Base-by-base conservation (phyloP, 2,113 vertebrate genomes). In the Edolisoma coerulescens region DNA sequence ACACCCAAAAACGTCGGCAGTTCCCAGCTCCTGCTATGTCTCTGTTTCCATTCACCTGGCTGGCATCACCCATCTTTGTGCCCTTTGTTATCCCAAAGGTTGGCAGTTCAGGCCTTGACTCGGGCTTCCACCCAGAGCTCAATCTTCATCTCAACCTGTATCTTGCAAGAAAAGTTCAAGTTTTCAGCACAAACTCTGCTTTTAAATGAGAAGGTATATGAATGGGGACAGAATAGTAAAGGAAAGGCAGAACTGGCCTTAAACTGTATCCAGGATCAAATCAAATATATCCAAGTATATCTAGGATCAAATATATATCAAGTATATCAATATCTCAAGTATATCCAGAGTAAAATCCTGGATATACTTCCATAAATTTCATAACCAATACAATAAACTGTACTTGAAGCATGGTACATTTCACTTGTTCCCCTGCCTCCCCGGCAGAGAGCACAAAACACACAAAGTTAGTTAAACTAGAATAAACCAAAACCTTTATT, bases 381-480 rank as follows among this genome's bases (percentile, higher is more conserved):
- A 57, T 53, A 81, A 28, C 13, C 17, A 4, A 13, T 3, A 16
- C 30, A 37, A 9, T 17, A 27, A 26, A 22, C 24, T n/a, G 5
- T 57, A 32, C 56, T 26, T 69, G 70, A 42, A 47, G 37, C 26
- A 20, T 6, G 8, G 20, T 52, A 28, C 27, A 5, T 65, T 49
- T 45, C 8, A 3, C 28, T 64, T 32, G 21, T 42, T 59, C 42
- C 26, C 26, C 49, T 4, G 2, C 54, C 32, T 35, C 41, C 7
- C 27, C 0, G 1, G 14, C 52, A 18, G 3, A 33, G 6, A 50
- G 23, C 20, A 23, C 41, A 44, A 13, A 18, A n/a, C 6, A 6
- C 17, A 13, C 16, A 15, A 16, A 20, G 11, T 18, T 6, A 68
- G 16, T 61, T 57, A 47, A 42, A 60, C 35, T 53, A 53, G 10